Percentiles rank a stretch among this genome's conserved stretches.
Evolutionary conservation across 2,888 invertebrate species (phyloP).

Genomic region (Metacarcinus magister): DNA sequence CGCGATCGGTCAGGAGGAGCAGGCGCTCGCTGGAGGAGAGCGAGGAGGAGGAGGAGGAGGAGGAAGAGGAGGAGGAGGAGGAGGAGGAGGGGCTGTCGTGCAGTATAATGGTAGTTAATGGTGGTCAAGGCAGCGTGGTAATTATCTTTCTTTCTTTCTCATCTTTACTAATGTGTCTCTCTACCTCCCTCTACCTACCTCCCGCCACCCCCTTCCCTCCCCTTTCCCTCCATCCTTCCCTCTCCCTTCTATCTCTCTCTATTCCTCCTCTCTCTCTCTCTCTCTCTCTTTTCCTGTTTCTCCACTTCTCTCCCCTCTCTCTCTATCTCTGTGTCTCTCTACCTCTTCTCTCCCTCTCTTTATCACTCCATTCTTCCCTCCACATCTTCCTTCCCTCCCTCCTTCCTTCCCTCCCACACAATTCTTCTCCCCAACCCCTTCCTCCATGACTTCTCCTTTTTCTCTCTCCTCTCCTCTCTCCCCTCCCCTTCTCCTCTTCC

Average conservation of each 20-base stretch:
- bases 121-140: background rate
- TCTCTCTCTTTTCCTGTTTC: background rate
- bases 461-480: background rate
- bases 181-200: background rate
- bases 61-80: conserved; percentile 30
- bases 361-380: background rate
- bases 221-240: no score
- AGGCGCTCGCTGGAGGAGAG: background rate
- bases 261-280: background rate
- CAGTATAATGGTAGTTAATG: background rate
- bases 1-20: background rate
- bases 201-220: background rate
- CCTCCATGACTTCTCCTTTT: background rate
- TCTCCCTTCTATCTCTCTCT: background rate
- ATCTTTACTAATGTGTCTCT: background rate
- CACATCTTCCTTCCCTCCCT: background rate
- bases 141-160: background rate
- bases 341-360: background rate
- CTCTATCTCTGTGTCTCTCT: background rate
- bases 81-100: background rate
- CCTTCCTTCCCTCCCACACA: background rate
- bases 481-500: background rate
- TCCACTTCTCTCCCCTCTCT: background rate
- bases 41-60: background rate
- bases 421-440: background rate